phyloP scores from a whole-genome alignment of 2,888 invertebrate species.

The Phalera bucephala region DNA sequence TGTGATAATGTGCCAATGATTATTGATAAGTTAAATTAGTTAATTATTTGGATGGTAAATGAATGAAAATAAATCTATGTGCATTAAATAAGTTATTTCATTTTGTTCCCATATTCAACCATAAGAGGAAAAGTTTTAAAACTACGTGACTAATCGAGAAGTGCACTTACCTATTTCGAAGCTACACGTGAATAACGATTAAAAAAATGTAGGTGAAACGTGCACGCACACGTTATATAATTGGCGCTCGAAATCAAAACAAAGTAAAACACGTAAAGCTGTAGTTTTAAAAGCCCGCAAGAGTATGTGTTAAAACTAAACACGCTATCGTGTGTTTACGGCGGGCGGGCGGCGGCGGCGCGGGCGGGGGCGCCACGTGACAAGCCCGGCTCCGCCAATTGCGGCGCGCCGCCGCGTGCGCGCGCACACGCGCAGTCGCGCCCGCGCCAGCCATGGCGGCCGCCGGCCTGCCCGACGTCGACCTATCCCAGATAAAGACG shows the following conservation, averaged over 20 bases:
- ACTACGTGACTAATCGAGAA: neutral
- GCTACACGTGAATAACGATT: constrained; percentile 13
- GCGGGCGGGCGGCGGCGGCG: constrained; percentile 31
- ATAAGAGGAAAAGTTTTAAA: neutral
- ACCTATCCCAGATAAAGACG: constrained; percentile 92
- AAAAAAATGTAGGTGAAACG: constrained; percentile 24
- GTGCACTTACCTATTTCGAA: neutral
- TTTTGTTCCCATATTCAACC: constrained; percentile 7
- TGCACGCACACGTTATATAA: constrained; percentile 34
- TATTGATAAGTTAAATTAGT: constrained; percentile 57
- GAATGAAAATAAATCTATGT: constrained; percentile 41
- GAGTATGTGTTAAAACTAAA: constrained; percentile 57
- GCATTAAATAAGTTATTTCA: constrained; percentile 17
- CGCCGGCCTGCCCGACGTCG: constrained; percentile 82
- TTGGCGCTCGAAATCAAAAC: constrained; percentile 60
- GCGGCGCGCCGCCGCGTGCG: constrained; percentile 48
- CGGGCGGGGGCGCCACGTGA: constrained; percentile 51
- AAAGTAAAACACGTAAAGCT: constrained; percentile 59
- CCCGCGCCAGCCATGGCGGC: constrained; percentile 84
- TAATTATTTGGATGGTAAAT: constrained; percentile 35
- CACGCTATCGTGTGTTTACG: constrained; percentile 47
- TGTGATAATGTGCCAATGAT: constrained; percentile 84
- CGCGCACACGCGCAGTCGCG: constrained; percentile 75
- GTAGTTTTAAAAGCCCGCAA: constrained; percentile 63
- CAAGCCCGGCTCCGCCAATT: constrained; percentile 51